Percentiles rank a stretch among this genome's conserved stretches.
phyloP scores from a whole-genome alignment of 1,140 invertebrate genomes.

The Drosophila setifemur region DNA sequence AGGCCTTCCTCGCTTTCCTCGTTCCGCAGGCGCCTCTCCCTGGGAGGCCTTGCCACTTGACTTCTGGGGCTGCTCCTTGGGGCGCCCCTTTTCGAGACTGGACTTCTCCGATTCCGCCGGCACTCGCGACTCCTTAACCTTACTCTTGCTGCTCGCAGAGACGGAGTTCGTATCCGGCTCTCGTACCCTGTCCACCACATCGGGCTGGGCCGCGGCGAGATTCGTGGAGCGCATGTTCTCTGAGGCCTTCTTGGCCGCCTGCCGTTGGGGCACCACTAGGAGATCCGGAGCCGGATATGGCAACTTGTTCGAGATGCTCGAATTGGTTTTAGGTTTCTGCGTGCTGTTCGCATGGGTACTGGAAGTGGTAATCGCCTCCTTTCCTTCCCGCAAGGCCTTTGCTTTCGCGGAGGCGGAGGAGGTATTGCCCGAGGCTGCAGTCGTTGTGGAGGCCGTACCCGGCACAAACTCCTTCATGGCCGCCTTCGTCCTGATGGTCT shows the following conservation, averaged over 20 bases:
- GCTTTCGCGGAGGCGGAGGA: constrained; percentile 28
- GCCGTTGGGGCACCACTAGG: constrained; percentile 94
- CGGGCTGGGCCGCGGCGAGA: constrained; percentile 58
- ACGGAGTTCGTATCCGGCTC: constrained; percentile 34
- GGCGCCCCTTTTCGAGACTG: constrained; percentile 28
- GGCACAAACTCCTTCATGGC: constrained; percentile 90
- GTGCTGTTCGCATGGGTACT: constrained; percentile 3
- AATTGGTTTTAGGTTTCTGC: constrained; percentile 27
- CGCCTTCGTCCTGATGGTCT: constrained; percentile 89
- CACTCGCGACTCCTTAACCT: constrained; percentile 22
- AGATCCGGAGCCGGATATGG: constrained; percentile 88
- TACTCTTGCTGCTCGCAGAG: constrained; percentile 21
- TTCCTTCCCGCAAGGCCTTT: constrained; percentile 42
- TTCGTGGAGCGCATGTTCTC: constrained; percentile 90
- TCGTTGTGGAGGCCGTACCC: constrained; percentile 46
- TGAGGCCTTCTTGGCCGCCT: constrained; percentile 94
- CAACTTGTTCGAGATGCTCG: constrained; percentile 35
- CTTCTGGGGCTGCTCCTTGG: constrained; percentile 48
- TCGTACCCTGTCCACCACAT: constrained; percentile 48
- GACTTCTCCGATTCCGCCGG: constrained; percentile 13
- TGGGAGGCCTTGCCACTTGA: constrained; percentile 28
- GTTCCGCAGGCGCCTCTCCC: constrained; percentile 49
- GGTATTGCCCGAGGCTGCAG: constrained; percentile 28
- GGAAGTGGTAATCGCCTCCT: not conserved
- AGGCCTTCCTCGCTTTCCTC: constrained; percentile 69